Percentiles rank a stretch among this genome's conserved stretches.
Evolutionary conservation across 1,140 invertebrate genomes (phyloP).

Genomic region (Brachionus calyciflorus): DNA sequence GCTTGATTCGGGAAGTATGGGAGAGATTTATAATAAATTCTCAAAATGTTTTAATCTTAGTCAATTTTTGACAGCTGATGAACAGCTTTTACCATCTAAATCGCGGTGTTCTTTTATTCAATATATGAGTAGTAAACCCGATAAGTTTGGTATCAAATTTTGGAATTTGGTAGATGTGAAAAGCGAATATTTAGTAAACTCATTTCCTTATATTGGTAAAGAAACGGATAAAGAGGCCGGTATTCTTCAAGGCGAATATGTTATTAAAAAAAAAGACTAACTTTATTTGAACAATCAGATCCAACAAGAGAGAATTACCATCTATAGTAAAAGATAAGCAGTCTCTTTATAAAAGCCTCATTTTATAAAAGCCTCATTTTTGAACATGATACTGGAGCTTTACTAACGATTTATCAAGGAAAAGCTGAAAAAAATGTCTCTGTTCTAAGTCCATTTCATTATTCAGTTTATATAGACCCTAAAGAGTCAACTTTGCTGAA

Average conservation of each 20-base stretch:
- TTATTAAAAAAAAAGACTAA: constrained; percentile 40
- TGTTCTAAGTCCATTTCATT: background rate
- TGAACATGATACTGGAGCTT: background rate
- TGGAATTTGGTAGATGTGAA: constrained; percentile 43
- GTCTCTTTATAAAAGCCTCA: background rate
- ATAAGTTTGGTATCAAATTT: constrained; percentile 49
- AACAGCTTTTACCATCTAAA: constrained; percentile 48
- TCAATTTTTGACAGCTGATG: constrained; percentile 45
- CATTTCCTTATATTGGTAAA: constrained; percentile 47
- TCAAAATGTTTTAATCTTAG: constrained; percentile 45
- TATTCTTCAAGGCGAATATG: background rate
- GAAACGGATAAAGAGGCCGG: constrained; percentile 20
- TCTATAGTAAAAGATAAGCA: background rate
- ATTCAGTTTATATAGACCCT: background rate
- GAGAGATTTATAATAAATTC: constrained; percentile 48
- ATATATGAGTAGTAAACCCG: constrained; percentile 49
- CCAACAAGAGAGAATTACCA: background rate
- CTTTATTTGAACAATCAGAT: background rate
- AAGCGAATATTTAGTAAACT: constrained; percentile 47
- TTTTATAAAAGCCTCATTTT: background rate
- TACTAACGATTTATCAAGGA: background rate
- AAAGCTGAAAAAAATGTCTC: background rate
- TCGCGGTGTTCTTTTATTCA: constrained; percentile 45
- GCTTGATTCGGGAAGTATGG: constrained; percentile 47
- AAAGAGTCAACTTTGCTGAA: background rate